phyloP scores from a whole-genome alignment of 2,113 vertebrate genomes.

The Abramis brama region DNA sequence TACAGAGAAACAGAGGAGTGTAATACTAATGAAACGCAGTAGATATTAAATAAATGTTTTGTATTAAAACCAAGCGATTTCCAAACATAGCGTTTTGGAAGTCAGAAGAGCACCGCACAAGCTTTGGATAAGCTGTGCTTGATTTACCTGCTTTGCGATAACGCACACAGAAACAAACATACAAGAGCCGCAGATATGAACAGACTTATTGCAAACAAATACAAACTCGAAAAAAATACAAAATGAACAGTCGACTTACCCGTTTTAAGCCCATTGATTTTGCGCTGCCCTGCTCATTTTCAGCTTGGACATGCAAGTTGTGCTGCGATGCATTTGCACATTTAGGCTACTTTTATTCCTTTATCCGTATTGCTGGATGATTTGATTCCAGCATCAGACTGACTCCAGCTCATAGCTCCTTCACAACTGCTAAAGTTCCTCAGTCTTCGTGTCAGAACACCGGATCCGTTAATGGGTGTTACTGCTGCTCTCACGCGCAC shows the following conservation, averaged over 20 bases:
- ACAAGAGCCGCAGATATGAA: neutral
- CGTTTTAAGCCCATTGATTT: neutral
- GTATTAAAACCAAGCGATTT: neutral
- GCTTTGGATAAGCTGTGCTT: neutral
- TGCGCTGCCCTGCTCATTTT: neutral
- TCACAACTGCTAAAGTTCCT: constrained; percentile 33
- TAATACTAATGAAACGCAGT: neutral
- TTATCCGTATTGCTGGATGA: neutral
- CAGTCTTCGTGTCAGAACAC: constrained; percentile 9
- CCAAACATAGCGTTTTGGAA: neutral
- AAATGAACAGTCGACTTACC: neutral
- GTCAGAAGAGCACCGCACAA: neutral
- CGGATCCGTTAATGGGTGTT: constrained; percentile 22
- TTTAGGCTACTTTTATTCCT: constrained; percentile 1
- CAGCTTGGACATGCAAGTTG: neutral
- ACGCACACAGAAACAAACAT: neutral
- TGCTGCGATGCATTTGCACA: neutral
- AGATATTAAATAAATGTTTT: neutral
- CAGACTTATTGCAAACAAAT: neutral
- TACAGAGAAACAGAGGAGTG: neutral
- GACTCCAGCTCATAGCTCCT: neutral
- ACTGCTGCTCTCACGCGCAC: constrained; percentile 4
- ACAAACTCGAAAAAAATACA: neutral
- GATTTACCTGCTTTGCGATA: neutral
- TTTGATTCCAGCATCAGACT: neutral